Evolutionary conservation across 2,113 vertebrate species (phyloP), one percentile per base, ranked within the genome.

Genomic region (Sceloporus undulatus): DNA sequence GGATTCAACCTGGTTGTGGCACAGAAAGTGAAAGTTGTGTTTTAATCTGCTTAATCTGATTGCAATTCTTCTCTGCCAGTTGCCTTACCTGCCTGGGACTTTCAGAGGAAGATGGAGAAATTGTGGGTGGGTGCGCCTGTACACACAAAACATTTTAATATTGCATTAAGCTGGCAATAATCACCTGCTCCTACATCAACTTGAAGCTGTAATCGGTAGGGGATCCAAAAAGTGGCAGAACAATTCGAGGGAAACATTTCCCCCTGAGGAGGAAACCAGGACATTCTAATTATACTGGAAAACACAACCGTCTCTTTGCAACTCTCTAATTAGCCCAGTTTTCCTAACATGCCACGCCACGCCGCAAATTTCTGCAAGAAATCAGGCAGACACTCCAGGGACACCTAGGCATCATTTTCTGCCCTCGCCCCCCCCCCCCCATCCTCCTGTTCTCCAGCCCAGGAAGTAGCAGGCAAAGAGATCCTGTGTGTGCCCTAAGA

Each of bases 21-120:
- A 25, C 42, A 66, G 94, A 73, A 27, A 96, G 97, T 94, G 96
- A 97, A 96, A 94, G 91, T 88, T 75, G 2, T 68, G 59, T 48
- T 56, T 18, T 14, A 70, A 27, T 80, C 42, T 74, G n/a, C 81
- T 87, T 65, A 93, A 90, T 56, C 79, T 0, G n/a, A 13, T 82
- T 82, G 75, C 73, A 88, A 90, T 84, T 92, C 89, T 40, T 78
- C 70, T 84, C n/a, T 34, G 1, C 25, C 38, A 65, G 92, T n/a
- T 84, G n/a, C 79, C 48, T 90, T 82, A 85, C 88, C 16, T 68
- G 75, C 1, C 34, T 89, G 90, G 0, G 84, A 79, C 84, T 78
- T 87, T 29, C 56, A 48, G 89, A 75, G 87, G 11, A 29, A 1
- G 1, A 71, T 42, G 16, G 75, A 62, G 40, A 87, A 89, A 38